These are phyloP conservation scores for Melanotaenia boesemani DNA, from an alignment of 2,797 vertebrate genomes.

Conservation along the genomic window DNA sequence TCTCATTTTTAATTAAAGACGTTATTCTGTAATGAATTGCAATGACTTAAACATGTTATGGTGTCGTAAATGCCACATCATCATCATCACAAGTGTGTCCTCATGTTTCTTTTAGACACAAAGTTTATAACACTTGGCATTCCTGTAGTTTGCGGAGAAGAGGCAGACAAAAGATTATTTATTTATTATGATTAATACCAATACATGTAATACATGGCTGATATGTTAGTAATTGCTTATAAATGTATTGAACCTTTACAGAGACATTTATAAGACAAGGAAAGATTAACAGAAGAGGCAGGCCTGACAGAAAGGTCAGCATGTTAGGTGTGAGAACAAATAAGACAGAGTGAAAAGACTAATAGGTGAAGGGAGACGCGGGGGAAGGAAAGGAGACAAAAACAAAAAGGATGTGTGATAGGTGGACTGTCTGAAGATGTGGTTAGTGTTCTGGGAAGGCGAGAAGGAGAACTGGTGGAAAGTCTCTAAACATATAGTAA, in stretches of 20 bases:
- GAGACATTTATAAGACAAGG: slow-evolving; percentile 5
- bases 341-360: not conserved
- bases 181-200: not conserved
- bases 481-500: not conserved
- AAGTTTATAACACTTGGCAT: not conserved
- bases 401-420: slow-evolving; percentile 2
- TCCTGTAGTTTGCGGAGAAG: not conserved
- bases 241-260: not conserved
- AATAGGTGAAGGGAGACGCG: slow-evolving; percentile 17
- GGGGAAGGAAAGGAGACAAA: slow-evolving; percentile 14
- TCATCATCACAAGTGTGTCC: not conserved
- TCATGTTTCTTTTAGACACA: too few relatives aligned
- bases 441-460: not conserved
- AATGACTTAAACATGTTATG: not conserved
- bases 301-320: not conserved
- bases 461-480: not conserved
- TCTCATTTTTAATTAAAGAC: too few relatives aligned
- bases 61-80: not conserved
- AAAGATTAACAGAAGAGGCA: slow-evolving; percentile 8
- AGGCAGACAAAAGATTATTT: not conserved
- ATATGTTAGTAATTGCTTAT: not conserved
- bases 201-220: not conserved
- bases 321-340: slow-evolving; percentile 8
- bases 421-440: slow-evolving; percentile 26
- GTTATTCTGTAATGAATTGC: too few relatives aligned